phyloP scores from a whole-genome alignment of 2,888 invertebrate species.

The Pseudanteris insignis region DNA sequence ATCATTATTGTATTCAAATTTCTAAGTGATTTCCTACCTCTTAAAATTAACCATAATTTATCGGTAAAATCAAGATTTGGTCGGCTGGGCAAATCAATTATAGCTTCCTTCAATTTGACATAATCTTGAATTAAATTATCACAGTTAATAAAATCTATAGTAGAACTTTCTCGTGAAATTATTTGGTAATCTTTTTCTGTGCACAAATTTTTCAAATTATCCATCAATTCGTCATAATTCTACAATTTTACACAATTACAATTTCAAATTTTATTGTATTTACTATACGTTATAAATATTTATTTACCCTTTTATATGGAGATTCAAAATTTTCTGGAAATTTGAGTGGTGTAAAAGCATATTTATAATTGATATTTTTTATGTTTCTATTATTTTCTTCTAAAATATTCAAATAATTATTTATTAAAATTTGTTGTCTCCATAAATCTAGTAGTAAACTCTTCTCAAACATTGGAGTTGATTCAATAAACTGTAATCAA shows the following conservation, averaged over 20 bases:
- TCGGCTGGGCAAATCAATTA: not conserved
- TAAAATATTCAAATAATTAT: slow-evolving; percentile 37
- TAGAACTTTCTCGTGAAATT: slow-evolving; percentile 14
- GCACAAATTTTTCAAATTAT: slow-evolving; percentile 10
- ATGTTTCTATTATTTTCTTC: slow-evolving; percentile 11
- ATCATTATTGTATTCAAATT: not conserved
- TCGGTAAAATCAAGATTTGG: slow-evolving; percentile 42
- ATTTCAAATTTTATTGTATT: slow-evolving; percentile 2
- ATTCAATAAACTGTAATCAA: slow-evolving; percentile 31
- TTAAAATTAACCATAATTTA: slow-evolving; percentile 37
- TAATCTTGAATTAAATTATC: slow-evolving; percentile 6
- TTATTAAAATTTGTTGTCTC: slow-evolving; percentile 34
- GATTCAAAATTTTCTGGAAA: slow-evolving; percentile 27
- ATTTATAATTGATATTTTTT: slow-evolving; percentile 23
- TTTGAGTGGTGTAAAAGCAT: slow-evolving; percentile 20
- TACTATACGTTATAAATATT: not conserved
- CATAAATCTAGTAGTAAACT: slow-evolving; percentile 35
- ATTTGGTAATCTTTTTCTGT: slow-evolving; percentile 23
- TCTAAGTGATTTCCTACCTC: slow-evolving; percentile 16
- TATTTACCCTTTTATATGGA: slow-evolving; percentile 14
- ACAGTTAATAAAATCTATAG: slow-evolving; percentile 4
- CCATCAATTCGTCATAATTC: slow-evolving; percentile 20
- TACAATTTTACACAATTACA: slow-evolving; percentile 8
- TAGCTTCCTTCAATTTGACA: slow-evolving; percentile 21
- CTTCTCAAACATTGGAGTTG: slow-evolving; percentile 14